Evolutionary conservation across 1,140 invertebrate genomes (phyloP).

Genomic region (Parapsyche elsis): DNA sequence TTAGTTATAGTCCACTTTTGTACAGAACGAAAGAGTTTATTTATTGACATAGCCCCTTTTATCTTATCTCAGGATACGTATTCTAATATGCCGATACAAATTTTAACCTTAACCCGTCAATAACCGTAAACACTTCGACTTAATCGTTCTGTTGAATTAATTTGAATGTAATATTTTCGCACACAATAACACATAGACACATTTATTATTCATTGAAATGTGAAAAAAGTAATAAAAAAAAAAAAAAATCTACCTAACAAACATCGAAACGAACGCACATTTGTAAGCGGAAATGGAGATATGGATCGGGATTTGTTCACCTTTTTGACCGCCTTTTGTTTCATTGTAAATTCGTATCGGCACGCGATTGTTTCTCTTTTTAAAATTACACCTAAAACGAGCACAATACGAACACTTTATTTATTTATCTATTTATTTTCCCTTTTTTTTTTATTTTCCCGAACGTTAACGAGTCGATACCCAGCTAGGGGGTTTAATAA

Average conservation of each 20-base stretch:
- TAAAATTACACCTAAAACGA: background rate
- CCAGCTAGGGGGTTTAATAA: background rate
- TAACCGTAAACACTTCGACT: background rate
- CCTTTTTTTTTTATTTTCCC: background rate
- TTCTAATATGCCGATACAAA: background rate
- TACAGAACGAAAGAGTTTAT: background rate
- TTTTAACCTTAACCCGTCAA: slow-evolving; percentile 21
- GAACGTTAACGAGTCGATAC: background rate
- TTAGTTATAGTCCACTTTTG: background rate
- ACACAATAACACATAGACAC: too few relatives aligned
- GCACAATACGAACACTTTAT: background rate
- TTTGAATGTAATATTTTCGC: too few relatives aligned
- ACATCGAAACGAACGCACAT: slow-evolving; percentile 51
- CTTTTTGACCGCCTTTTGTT: slow-evolving; percentile 56
- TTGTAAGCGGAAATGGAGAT: slow-evolving; percentile 56
- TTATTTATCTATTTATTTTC: background rate
- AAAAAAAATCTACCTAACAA: slow-evolving; percentile 20
- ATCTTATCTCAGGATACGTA: background rate
- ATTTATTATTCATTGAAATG: too few relatives aligned
- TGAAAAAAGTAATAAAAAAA: too few relatives aligned
- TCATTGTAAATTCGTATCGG: slow-evolving; percentile 54
- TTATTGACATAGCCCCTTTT: background rate
- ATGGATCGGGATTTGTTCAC: slow-evolving; percentile 55
- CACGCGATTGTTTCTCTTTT: slow-evolving; percentile 54
- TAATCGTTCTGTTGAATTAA: background rate